Base-by-base conservation (phyloP, 2,888 invertebrate species). In the Brachylomia viminalis region DNA sequence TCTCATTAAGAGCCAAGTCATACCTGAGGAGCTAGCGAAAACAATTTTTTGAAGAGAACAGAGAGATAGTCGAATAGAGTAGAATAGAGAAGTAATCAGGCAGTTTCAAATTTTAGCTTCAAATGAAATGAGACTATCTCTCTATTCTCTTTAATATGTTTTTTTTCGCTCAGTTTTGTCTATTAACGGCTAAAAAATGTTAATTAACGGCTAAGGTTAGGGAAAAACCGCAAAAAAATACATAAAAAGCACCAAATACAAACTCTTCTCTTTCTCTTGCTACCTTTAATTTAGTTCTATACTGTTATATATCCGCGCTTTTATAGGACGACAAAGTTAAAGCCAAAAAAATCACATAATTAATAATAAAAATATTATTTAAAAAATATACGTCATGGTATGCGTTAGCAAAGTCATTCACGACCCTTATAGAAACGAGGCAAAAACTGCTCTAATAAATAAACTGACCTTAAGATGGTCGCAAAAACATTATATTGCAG, bases 331-430 rank as follows among this genome's bases (percentile, higher is more conserved):
- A 42, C 47, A 59, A 77, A 74, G 67, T 77, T 77, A 81, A 76
- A 85, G 85, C 71, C 56, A 66, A 70, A 49, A 66, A 68, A 52
- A 85, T 73, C 73, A 73, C 70, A 75, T 61, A 38, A 70, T 61
- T 52, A 17, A 72, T 42, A 7, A 38, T 45, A 62, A 54, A 65
- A 56, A 59, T 38, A 54, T 61, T n/a, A 67, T 20, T 30, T 1
- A n/a, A 49, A 33, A 27, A 81, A 67, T 27, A 66, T 52, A 56
- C 13, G 86, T 85, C 86, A 82, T 83, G 83, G 86, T 71, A 62
- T 62, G 33, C 56, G 10, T 52, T 62, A 33, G 11, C 13, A 38
- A 52, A 59, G 1, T 49, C 15, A 62, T 65, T 52, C 1, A 67
- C 59, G 11, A 47, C 0, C 30, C 2, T 30, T 54, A 30, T 7